Evolutionary conservation across 2,113 vertebrate genomes (phyloP).

Genomic region (Mionectes macconnelli): DNA sequence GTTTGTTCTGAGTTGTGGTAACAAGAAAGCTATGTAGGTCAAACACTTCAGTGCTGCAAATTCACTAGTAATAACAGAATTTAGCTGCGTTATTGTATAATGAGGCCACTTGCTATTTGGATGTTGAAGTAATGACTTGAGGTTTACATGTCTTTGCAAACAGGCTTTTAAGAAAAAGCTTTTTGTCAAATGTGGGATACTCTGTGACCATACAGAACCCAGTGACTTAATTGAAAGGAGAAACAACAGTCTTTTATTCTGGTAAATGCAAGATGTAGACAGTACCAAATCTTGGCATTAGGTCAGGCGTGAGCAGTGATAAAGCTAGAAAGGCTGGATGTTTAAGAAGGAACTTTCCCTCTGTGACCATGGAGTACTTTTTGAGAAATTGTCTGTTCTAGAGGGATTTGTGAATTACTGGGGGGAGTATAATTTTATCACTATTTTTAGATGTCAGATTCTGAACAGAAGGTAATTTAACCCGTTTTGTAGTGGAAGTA

Average conservation of each 20-base stretch:
- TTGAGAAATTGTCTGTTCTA: neutral
- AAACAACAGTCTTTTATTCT: neutral
- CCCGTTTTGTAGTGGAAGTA: constrained; percentile 23
- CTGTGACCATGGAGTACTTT: neutral
- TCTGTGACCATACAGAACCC: neutral
- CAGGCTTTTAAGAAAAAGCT: neutral
- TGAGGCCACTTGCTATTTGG: neutral
- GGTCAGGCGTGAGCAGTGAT: neutral
- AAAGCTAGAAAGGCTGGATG: neutral
- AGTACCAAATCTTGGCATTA: neutral
- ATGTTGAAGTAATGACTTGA: neutral
- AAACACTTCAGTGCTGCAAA: constrained; percentile 3
- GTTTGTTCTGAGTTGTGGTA: neutral
- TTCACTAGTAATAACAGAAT: neutral
- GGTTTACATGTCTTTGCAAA: neutral
- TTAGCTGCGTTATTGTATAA: neutral
- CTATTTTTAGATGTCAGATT: constrained; percentile 27
- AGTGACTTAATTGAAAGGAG: neutral
- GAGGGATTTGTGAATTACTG: neutral
- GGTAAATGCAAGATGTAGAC: neutral
- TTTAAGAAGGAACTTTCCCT: neutral
- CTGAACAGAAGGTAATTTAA: constrained; percentile 6
- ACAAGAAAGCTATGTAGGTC: constrained; percentile 27
- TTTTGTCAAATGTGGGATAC: neutral
- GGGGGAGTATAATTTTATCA: neutral